Evolutionary conservation across 2,113 vertebrate species (phyloP).

Genomic region (Coracopsis vasa): DNA sequence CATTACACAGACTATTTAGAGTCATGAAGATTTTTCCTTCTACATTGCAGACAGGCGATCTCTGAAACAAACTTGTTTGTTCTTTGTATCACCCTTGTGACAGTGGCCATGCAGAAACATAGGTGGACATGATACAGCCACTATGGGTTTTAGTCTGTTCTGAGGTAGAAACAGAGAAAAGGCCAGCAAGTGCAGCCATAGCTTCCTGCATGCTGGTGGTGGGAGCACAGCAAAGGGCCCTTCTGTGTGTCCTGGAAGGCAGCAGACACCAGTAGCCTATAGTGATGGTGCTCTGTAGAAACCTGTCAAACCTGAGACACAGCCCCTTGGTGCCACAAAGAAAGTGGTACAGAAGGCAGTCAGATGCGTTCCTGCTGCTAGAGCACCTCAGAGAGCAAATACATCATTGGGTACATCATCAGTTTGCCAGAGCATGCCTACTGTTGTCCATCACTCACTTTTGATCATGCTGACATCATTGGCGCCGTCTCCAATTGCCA

Average conservation of each 20-base stretch:
- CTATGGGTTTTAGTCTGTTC: background rate
- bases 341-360: background rate
- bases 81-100: background rate
- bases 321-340: background rate
- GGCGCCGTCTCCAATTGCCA: constrained; percentile 93
- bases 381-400: background rate
- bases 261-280: background rate
- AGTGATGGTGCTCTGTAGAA: background rate
- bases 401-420: rapidly evolving
- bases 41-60: background rate
- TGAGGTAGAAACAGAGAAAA: background rate
- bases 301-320: background rate
- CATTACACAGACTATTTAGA: background rate
- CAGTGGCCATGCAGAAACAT: background rate
- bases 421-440: background rate
- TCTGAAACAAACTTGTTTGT: background rate
- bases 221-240: background rate
- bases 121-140: background rate
- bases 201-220: background rate
- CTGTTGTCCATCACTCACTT: constrained; percentile 64
- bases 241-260: background rate
- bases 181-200: background rate
- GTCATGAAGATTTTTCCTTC: background rate
- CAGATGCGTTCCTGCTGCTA: background rate
- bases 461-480: constrained; percentile 99